Evolutionary conservation across 2,113 vertebrate genomes (phyloP).

Genomic region (Callospermophilus lateralis): DNA sequence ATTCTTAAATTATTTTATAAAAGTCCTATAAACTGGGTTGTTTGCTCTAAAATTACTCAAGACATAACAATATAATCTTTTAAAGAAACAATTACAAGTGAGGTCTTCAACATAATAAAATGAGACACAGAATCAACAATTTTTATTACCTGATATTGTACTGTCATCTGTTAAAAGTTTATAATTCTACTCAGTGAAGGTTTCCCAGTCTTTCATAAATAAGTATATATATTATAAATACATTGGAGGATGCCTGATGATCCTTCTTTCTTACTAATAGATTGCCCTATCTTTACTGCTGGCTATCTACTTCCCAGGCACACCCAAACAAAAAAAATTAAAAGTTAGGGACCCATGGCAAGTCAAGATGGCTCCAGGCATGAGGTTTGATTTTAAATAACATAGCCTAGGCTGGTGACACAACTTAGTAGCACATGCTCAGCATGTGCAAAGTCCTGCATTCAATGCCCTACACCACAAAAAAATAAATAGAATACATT

Average conservation of each 20-base stretch:
- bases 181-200: neutral
- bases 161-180: neutral
- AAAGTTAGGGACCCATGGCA: neutral
- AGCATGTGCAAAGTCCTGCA: too few species aligned
- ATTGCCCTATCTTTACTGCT: neutral
- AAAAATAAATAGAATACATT: neutral
- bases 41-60: conserved; percentile 10
- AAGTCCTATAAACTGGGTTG: conserved; percentile 43
- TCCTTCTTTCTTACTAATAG: conserved; percentile 8
- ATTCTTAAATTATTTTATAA: conserved; percentile 42
- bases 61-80: neutral
- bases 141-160: neutral
- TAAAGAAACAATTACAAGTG: conserved; percentile 26
- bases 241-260: neutral
- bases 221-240: conserved; percentile 3
- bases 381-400: neutral
- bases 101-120: conserved; percentile 60
- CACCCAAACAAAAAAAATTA: neutral
- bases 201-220: conserved; percentile 41
- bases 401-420: neutral
- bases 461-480: neutral
- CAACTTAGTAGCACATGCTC: too few species aligned
- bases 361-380: neutral
- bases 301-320: neutral
- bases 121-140: neutral